phyloP scores from a whole-genome alignment of 2,113 vertebrate species.

The Gallinago undulata region DNA sequence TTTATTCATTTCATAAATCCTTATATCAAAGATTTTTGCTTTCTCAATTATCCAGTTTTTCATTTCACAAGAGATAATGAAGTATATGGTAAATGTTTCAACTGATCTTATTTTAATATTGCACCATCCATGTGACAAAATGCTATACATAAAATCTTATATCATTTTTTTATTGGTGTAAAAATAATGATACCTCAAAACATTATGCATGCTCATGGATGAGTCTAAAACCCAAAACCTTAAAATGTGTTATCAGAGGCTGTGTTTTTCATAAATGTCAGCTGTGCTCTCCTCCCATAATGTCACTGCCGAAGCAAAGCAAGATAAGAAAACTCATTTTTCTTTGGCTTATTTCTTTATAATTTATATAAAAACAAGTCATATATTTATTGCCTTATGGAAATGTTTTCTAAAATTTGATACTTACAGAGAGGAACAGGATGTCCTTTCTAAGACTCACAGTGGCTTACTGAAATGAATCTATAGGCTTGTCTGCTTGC shows the following conservation, averaged over 20 bases:
- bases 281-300: slow-evolving; percentile 11
- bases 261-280: slow-evolving; percentile 57
- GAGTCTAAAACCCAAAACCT: slow-evolving; percentile 45
- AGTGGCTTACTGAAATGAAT: not conserved
- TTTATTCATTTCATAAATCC: slow-evolving; percentile 71
- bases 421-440: slow-evolving; percentile 21
- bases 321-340: slow-evolving; percentile 43
- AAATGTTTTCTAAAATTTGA: not conserved
- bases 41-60: slow-evolving; percentile 68
- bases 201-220: slow-evolving; percentile 27
- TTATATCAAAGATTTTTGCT: slow-evolving; percentile 49
- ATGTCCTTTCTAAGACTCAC: not conserved
- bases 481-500: not conserved
- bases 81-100: slow-evolving; percentile 41
- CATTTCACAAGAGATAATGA: slow-evolving; percentile 54
- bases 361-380: slow-evolving; percentile 22
- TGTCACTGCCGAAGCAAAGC: slow-evolving; percentile 8
- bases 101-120: slow-evolving; percentile 46
- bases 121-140: slow-evolving; percentile 42
- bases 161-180: slow-evolving; percentile 21
- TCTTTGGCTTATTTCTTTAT: slow-evolving; percentile 10
- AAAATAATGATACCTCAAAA: slow-evolving; percentile 47
- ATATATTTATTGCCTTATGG: not conserved
- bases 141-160: not conserved
- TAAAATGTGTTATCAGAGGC: slow-evolving; percentile 33